Conservation (phyloP, 2,888 invertebrate species). For the Sthenelais limicola region DNA sequence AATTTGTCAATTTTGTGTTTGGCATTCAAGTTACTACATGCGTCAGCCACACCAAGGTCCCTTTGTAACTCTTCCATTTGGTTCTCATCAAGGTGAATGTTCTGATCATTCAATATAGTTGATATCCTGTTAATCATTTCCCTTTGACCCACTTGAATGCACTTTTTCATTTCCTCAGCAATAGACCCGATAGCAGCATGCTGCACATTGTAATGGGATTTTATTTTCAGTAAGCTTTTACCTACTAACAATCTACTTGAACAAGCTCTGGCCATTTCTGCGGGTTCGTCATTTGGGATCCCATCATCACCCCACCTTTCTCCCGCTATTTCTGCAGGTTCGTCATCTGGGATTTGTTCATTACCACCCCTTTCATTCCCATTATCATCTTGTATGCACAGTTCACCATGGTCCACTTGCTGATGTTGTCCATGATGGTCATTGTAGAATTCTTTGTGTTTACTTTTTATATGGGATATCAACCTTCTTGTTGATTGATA, state of each 20-base stretch:
- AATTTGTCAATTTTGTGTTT: constrained; percentile 5
- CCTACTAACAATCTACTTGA: background rate
- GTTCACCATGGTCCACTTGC: background rate
- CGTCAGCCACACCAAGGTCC: background rate
- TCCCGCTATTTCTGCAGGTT: background rate
- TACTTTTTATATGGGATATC: background rate
- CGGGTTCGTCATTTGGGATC: background rate
- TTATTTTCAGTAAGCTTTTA: background rate
- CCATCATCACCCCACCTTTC: background rate
- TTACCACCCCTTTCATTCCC: background rate
- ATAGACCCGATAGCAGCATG: background rate
- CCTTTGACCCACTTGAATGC: background rate
- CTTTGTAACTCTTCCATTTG: background rate
- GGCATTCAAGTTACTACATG: background rate
- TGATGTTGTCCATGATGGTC: background rate
- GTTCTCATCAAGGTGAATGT: background rate
- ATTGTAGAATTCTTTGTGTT: background rate
- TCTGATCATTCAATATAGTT: background rate
- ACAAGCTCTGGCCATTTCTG: background rate
- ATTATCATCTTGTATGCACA: background rate
- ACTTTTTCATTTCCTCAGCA: background rate
- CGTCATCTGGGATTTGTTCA: background rate
- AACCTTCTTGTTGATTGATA: background rate
- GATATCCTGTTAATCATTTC: background rate
- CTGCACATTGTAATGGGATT: background rate